Evolutionary conservation across 53 echinoderm and acorn worm genomes (phyloP), one percentile per base, ranked within the genome.

Genomic region (Holothuria scabra): DNA sequence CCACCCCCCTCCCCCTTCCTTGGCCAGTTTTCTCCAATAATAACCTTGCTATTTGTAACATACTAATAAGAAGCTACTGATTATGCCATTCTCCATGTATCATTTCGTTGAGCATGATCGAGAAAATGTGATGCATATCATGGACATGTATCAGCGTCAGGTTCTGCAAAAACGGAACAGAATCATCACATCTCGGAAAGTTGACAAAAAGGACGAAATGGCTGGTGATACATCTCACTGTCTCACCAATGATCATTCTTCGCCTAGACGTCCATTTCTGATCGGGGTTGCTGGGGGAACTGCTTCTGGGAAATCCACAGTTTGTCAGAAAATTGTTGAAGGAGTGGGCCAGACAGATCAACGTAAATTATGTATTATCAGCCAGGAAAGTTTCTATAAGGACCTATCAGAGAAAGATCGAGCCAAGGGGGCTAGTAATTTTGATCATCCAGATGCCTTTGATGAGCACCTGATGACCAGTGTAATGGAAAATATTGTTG

Each of bases 381-480:
- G 90, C 56, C 91, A 93, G 84, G 94, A 94, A 21, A 95, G 91
- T 69, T 99, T 99, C 93, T 99, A 99, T 72, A 84, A 80, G 35
- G 92, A 90, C 21, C 38, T 95, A 8, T 82, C 82, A 34, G 74
- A 85, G 48, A 83, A 68, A 26, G 76, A 88, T 26, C 85, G 91
- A 32, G 68, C 78, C 62, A 88, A 90, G n/a, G 94, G 94, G 13
- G 85, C 90, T 28, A 92, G 91, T 65, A 99, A 99, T 79, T 99
- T 99, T 93, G 99, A 99, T 82, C 99, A 99, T 76, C 99, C 99
- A 93, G 99, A 89, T 88, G 92, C 99, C 46, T 88, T 94, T 71
- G 99, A 99, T 86, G 87, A 93, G 62, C 87, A 85, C 46, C 69
- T 99, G 89, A 90, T 99, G 81, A 92, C 85, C 83, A 75, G 91